These are phyloP conservation scores for Brachionus rubens DNA, from an alignment of 1,140 invertebrate genomes.

Conservation along the genomic window DNA sequence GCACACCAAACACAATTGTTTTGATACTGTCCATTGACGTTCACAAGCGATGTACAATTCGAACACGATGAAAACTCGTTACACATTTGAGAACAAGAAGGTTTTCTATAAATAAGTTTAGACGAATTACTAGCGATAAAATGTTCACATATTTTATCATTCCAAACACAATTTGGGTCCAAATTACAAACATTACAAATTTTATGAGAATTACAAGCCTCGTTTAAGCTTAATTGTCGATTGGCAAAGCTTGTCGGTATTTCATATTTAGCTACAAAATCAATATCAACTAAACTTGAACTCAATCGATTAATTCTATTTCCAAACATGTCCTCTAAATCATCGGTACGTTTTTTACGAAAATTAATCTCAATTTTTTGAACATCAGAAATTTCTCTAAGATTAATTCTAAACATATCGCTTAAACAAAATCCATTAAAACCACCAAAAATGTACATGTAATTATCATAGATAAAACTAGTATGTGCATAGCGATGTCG, in stretches of 20 bases:
- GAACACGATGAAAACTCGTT: constrained; percentile 10
- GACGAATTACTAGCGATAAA: background rate
- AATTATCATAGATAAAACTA: background rate
- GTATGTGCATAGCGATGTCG: constrained; percentile 2
- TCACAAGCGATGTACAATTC: background rate
- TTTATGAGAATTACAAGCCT: background rate
- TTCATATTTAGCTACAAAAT: constrained; percentile 20
- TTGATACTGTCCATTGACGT: constrained; percentile 17
- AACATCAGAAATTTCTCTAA: background rate
- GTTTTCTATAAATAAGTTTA: constrained; percentile 13
- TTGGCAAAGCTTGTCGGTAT: background rate
- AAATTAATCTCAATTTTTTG: constrained; percentile 18
- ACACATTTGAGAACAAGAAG: constrained; percentile 29
- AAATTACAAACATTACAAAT: constrained; percentile 8
- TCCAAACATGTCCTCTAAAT: background rate
- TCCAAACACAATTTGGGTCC: constrained; percentile 37
- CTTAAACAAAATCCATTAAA: constrained; percentile 18
- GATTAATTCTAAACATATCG: constrained; percentile 14
- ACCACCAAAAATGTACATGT: constrained; percentile 34
- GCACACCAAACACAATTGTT: constrained; percentile 32
- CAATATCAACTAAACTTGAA: background rate
- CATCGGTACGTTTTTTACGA: background rate
- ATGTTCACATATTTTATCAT: background rate
- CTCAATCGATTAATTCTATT: background rate
- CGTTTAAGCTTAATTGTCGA: background rate